Base-by-base conservation (phyloP, 2,797 vertebrate genomes). In the Acrocephalus scirpaceus region DNA sequence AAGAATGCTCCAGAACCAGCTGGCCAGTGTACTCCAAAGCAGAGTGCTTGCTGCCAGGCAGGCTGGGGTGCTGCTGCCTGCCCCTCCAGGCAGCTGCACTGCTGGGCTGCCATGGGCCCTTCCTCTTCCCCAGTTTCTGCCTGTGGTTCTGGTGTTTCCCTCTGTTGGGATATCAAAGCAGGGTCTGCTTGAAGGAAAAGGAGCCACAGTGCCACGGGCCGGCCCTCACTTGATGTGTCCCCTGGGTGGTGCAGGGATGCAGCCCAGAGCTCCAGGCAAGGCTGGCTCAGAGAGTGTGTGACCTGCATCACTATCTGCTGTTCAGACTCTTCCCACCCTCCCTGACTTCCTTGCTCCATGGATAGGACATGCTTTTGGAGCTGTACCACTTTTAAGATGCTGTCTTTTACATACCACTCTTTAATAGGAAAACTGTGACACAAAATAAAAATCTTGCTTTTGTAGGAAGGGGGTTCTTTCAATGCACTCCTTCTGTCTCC, bases 381-480 rank as follows among this genome's bases (percentile, higher is more conserved):
- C 64, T 69, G 94, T 96, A 93, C 93, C 88, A 75, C 92, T 94
- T 95, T 94, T 80, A 86, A 75, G 67, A 91, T 11, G 11, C 54
- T 92, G 85, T 67, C 70, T 88, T 91, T 81, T 65, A 48, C 65
- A 8, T 19, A 83, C 32, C n/a, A 26, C 23, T 82, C 44, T 79
- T 64, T 36, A 78, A 73, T 3, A 76, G 66, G 58, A 78, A 80
- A 74, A 78, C 67, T 38, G 45, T 57, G 77, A 71, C 86, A 91
- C 57, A 61, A 81, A 91, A 82, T 17, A 45, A 54, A 87, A 51
- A 53, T 27, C 38, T 74, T 65, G 20, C 29, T 83, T 83, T 65
- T 64, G 27, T 78, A 69, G 70, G 60, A 70, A 84, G n/a, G 29
- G 23, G 4, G 18, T 34, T 92, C 45, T 90, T 76, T 45, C 58